Base-by-base conservation (phyloP, 2,797 vertebrate species). In the Sebastolobus altivelis region DNA sequence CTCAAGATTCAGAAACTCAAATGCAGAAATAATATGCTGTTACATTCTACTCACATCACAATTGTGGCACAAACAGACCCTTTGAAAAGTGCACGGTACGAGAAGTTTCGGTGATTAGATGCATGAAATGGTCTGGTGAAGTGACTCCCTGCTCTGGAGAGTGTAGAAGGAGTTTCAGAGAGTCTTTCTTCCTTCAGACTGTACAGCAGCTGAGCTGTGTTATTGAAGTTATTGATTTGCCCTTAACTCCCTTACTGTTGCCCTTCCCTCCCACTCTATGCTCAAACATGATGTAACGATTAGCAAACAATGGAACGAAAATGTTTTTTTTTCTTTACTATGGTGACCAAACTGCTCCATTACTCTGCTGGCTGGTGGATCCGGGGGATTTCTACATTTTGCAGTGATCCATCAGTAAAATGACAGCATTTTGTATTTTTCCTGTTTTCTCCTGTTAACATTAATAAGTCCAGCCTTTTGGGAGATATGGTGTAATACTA, bases 211-310 rank as follows among this genome's bases (percentile, higher is more conserved):
- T 79, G 65, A 29, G 43, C 61, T 61, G 22, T 3, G 6, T 63
- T 49, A 77, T 60, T 81, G 55, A 65, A 84, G 71, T 74, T 82
- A 86, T 86, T 85, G 80, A 91, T 88, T 82, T 82, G 58, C 72
- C 63, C 72, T 72, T 7, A 69, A 61, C 77, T 74, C 83, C 65
- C 65, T 69, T 65, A 66, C 83, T 81, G 70, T 65, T 79, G 66
- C 65, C 65, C 49, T 86, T 40, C 52, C 75, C 82, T 85, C 79
- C 80, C 73, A 86, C 86, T 35, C 60, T 72, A 8, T 59, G 46
- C 82, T 87, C 65, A 77, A 83, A 86, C 60, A 80, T 79, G 72
- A 88, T 87, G 80, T 70, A 84, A 86, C 54, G n/a, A 84, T 80
- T 65, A 72, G 60, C 54, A 89, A 88, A 87, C 77, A 86, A 83